Conservation (phyloP, 2,888 invertebrate genomes). For the Aethes cnicana region DNA sequence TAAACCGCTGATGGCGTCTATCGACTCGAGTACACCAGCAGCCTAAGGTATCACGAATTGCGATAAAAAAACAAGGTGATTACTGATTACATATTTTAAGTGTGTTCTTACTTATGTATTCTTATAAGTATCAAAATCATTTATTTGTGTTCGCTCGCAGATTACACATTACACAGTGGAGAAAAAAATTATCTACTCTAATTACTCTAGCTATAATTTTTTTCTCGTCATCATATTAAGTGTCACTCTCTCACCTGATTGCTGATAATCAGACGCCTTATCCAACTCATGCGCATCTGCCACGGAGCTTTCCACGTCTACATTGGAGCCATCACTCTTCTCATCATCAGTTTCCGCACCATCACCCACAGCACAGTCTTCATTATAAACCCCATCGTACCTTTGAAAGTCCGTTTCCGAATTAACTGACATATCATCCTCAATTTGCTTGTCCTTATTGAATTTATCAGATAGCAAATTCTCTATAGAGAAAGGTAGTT, state of each 20-base stretch:
- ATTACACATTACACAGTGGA: no score
- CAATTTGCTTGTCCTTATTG: conserved; percentile 35
- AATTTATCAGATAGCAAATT: conserved; percentile 69
- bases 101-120: no score
- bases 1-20: no score
- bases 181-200: no score
- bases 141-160: no score
- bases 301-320: conserved; percentile 68
- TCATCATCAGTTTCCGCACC: conserved; percentile 54
- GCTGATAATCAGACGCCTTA: conserved; percentile 61
- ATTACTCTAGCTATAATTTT: no score
- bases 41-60: no score
- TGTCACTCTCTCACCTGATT: conserved; percentile 57
- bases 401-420: conserved; percentile 34
- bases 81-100: no score
- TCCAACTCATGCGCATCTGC: conserved; percentile 60
- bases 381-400: conserved; percentile 41
- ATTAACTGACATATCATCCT: conserved; percentile 28
- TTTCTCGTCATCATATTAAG: no score
- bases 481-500: conserved; percentile 71
- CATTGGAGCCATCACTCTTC: conserved; percentile 59
- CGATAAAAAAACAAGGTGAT: no score
- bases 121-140: no score
- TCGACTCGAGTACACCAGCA: no score
- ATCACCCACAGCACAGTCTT: conserved; percentile 35